These are phyloP conservation scores for Sycophaga agraensis DNA, from an alignment of 1,140 invertebrate genomes.

Conservation along the genomic window DNA sequence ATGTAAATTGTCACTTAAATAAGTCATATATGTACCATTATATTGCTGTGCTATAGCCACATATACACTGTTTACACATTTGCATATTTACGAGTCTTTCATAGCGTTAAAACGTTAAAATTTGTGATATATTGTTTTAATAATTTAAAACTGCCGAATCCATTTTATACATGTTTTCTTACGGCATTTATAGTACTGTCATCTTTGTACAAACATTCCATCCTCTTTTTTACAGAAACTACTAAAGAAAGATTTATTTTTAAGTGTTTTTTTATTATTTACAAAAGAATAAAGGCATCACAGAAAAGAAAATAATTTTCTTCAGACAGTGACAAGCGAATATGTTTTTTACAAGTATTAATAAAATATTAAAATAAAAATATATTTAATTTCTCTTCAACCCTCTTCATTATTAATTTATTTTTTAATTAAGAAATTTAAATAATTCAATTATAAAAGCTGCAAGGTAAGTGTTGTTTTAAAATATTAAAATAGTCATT, in stretches of 20 bases:
- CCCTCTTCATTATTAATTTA: too few relatives aligned
- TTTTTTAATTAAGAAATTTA: too few relatives aligned
- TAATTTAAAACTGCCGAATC: constrained; percentile 20
- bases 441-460: too few relatives aligned
- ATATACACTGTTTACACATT: not conserved
- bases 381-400: not conserved
- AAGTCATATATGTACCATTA: not conserved
- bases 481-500: too few relatives aligned
- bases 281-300: constrained; percentile 1
- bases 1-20: too few relatives aligned
- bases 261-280: constrained; percentile 22
- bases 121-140: constrained; percentile 24
- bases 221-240: constrained; percentile 9
- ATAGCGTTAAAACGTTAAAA: constrained; percentile 32
- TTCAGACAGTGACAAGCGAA: not conserved
- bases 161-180: constrained; percentile 40
- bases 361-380: constrained; percentile 10
- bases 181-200: not conserved
- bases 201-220: constrained; percentile 5
- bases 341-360: constrained; percentile 19
- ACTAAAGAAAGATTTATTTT: constrained; percentile 21
- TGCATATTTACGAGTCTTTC: constrained; percentile 28
- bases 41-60: constrained; percentile 10
- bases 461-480: too few relatives aligned
- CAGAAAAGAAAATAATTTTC: not conserved